phyloP scores from a whole-genome alignment of 2,797 vertebrate species.

The Rhyacichthys aspro region DNA sequence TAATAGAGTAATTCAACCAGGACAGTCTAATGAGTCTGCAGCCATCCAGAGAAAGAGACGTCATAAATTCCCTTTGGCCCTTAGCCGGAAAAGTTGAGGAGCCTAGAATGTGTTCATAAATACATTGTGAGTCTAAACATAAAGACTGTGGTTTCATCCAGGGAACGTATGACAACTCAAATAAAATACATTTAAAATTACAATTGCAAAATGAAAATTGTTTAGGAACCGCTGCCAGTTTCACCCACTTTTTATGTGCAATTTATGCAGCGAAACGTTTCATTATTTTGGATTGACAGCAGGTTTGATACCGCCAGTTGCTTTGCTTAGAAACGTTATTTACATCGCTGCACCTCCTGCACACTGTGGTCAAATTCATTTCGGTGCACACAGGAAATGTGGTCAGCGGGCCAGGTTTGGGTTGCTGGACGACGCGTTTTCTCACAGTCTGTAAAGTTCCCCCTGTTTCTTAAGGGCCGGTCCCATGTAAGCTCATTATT shows the following conservation, averaged over 20 bases:
- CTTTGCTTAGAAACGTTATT: conserved; percentile 7
- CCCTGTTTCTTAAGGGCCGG: conserved; percentile 4
- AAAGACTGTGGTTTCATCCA: background rate
- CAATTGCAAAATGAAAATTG: conserved; percentile 17
- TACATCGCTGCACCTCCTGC: background rate
- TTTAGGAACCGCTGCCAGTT: background rate
- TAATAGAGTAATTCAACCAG: conserved; percentile 38
- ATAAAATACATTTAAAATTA: conserved; percentile 6
- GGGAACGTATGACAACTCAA: conserved; percentile 3
- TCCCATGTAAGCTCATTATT: conserved; percentile 34
- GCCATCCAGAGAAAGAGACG: conserved; percentile 26
- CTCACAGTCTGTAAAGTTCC: conserved; percentile 18
- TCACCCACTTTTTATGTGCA: conserved; percentile 2
- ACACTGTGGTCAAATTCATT: background rate
- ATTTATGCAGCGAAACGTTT: conserved; percentile 11
- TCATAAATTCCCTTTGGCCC: conserved; percentile 36
- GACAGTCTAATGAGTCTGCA: conserved; percentile 41
- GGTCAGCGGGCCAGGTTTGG: conserved; percentile 3
- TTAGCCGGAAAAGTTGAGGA: conserved; percentile 31
- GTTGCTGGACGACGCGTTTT: conserved; percentile 5
- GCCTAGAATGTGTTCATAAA: conserved; percentile 27
- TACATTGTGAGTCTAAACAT: conserved; percentile 7
- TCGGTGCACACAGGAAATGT: conserved; percentile 10
- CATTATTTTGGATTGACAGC: conserved; percentile 7
- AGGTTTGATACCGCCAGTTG: conserved; percentile 1